Percentiles rank a stretch among this genome's conserved stretches.
phyloP scores from a whole-genome alignment of 2,797 vertebrate species.

The Xiphorhynchus erythropygius region DNA sequence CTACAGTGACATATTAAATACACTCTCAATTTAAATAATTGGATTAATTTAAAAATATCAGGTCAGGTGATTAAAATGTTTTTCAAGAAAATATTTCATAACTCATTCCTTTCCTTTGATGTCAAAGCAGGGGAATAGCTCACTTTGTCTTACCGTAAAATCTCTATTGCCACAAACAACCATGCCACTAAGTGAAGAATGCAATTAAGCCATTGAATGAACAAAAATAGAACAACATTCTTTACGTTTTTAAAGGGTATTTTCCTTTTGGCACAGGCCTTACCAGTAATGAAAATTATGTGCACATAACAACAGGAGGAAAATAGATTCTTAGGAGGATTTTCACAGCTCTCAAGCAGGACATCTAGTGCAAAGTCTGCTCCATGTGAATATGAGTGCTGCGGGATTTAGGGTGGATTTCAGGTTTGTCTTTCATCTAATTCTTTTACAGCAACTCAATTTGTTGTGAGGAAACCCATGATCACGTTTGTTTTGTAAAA shows the following conservation, averaged over 20 bases:
- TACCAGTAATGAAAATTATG: not conserved
- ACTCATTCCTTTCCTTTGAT: not conserved
- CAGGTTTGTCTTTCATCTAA: not conserved
- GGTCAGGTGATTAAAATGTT: not conserved
- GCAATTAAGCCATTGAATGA: not conserved
- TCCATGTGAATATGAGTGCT: not conserved
- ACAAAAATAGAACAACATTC: not conserved
- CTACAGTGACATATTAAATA: not conserved
- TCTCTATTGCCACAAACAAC: not conserved
- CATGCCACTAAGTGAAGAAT: not conserved
- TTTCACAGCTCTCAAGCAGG: not conserved
- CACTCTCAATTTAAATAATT: not conserved
- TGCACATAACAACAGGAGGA: not conserved
- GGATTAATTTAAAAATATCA: not conserved
- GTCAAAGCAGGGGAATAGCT: not conserved
- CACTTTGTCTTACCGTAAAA: not conserved
- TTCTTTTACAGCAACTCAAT: not conserved
- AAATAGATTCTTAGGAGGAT: not conserved
- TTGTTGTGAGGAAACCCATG: not conserved
- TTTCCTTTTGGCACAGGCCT: not conserved
- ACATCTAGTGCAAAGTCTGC: not conserved
- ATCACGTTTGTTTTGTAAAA: not conserved
- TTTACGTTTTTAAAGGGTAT: not conserved
- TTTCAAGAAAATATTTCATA: not conserved
- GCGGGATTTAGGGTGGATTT: not conserved